Conservation (phyloP, 2,888 invertebrate genomes). For the Glaucopsyche alexis region DNA sequence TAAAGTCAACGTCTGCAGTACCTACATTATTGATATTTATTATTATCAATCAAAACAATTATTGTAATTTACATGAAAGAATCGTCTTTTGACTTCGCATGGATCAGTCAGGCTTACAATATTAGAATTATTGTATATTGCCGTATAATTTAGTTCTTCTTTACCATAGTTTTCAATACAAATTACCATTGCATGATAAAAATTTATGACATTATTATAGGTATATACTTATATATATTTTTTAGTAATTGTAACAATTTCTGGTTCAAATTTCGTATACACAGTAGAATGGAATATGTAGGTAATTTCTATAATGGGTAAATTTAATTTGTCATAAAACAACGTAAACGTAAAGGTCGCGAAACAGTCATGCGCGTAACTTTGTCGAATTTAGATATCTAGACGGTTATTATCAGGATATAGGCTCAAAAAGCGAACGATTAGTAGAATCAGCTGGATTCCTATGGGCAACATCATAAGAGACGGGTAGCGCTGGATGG, state of each 20-base stretch:
- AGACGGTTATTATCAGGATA: constrained; percentile 72
- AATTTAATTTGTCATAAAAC: neutral
- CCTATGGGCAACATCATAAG: constrained; percentile 60
- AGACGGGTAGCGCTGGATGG: constrained; percentile 51
- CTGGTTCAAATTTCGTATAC: too few relatives aligned
- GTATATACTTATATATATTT: too few relatives aligned
- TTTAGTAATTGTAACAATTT: too few relatives aligned
- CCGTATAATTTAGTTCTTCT: neutral
- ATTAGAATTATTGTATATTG: neutral
- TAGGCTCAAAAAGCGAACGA: constrained; percentile 66
- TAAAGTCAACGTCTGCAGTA: too few relatives aligned
- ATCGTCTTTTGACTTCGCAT: neutral
- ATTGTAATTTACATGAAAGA: neutral
- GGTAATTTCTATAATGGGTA: neutral
- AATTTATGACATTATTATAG: too few relatives aligned
- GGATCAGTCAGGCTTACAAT: neutral
- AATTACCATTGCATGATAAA: too few relatives aligned
- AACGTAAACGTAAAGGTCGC: constrained; percentile 36
- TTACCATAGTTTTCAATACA: neutral
- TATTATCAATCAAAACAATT: neutral
- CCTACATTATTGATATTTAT: neutral
- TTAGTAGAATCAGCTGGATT: constrained; percentile 63
- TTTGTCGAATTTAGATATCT: constrained; percentile 59
- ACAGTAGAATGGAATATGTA: too few relatives aligned
- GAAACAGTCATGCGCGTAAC: constrained; percentile 61